Percentiles rank a stretch among this genome's conserved stretches.
Conservation (phyloP, 1,140 invertebrate genomes). For the Drosophila mayri region DNA sequence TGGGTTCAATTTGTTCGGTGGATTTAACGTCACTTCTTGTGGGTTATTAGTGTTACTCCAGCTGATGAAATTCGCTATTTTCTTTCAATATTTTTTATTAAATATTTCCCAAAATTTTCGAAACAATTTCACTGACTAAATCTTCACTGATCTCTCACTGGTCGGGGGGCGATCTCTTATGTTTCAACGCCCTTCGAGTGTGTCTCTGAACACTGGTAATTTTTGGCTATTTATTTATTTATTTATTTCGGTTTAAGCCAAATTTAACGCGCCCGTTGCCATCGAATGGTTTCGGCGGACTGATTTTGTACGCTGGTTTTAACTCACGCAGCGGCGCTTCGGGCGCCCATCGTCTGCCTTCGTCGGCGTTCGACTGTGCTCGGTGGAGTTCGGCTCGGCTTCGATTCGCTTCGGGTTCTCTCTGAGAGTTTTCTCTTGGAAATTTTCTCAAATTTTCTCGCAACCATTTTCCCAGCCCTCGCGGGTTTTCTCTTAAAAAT, state of each 20-base stretch:
- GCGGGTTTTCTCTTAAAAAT: constrained; percentile 22
- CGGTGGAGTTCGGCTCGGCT: constrained; percentile 11
- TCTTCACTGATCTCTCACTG: constrained; percentile 47
- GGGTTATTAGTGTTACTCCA: constrained; percentile 11
- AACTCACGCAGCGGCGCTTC: constrained; percentile 3
- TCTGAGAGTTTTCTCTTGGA: constrained; percentile 16
- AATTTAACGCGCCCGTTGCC: constrained; percentile 63
- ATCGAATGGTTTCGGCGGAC: constrained; percentile 52
- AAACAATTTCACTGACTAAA: constrained; percentile 31
- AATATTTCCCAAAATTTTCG: constrained; percentile 11
- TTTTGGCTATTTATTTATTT: constrained; percentile 36
- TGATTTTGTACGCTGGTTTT: constrained; percentile 25
- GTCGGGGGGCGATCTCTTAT: constrained; percentile 29
- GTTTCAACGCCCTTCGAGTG: constrained; percentile 37
- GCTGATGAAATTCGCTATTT: constrained; percentile 33
- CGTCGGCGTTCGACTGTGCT: background rate
- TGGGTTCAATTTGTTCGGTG: constrained; percentile 22
- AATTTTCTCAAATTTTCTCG: constrained; percentile 21
- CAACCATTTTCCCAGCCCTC: constrained; percentile 16
- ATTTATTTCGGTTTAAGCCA: constrained; percentile 47
- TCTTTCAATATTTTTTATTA: background rate
- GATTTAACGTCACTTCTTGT: constrained; percentile 18
- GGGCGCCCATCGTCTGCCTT: constrained; percentile 6
- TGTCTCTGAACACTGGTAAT: constrained; percentile 48
- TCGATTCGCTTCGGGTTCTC: constrained; percentile 16